Evolutionary conservation across 2,888 invertebrate genomes (phyloP).

Genomic region (Trichopoda pennipes): DNA sequence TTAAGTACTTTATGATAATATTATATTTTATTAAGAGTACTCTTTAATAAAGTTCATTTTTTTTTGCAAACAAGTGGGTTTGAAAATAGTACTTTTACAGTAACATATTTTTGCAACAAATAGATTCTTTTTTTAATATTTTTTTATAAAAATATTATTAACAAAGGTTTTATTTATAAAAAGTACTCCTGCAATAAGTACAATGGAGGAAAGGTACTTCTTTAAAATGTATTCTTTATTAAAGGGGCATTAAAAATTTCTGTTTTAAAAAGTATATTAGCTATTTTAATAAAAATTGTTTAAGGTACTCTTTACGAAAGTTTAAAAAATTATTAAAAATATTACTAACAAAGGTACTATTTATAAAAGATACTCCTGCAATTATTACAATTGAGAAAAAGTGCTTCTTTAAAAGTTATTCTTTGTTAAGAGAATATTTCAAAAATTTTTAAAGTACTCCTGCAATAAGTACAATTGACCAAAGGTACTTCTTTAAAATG

Average conservation of each 20-base stretch:
- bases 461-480: background rate
- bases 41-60: background rate
- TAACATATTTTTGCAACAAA: no score
- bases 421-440: no score
- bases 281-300: background rate
- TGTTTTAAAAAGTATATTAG: background rate
- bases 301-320: background rate
- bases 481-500: background rate
- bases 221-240: background rate
- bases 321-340: background rate
- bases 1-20: no score
- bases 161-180: background rate
- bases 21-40: background rate
- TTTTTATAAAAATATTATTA: no score
- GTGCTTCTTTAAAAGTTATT: no score
- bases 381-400: no score
- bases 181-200: background rate
- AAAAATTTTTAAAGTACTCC: no score
- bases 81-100: no score
- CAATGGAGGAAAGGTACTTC: background rate
- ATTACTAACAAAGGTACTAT: constrained; percentile 2
- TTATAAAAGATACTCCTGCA: background rate
- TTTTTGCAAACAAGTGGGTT: no score
- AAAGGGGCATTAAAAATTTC: background rate
- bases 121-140: no score